Conservation (phyloP, 2,888 invertebrate species). For the Deroplatys truncata region DNA sequence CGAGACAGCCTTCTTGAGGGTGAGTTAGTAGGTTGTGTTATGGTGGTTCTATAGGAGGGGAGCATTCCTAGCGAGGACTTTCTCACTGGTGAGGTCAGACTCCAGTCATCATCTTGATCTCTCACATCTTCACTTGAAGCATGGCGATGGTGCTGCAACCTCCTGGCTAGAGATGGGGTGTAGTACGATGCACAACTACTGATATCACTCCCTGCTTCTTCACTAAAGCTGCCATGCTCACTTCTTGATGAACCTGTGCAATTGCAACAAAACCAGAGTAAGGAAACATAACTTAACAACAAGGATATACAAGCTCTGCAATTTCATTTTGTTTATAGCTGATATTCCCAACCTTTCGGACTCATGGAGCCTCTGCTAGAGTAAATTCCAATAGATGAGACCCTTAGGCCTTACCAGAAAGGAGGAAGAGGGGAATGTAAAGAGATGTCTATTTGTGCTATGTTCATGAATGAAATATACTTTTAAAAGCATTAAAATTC, state of each 20-base stretch:
- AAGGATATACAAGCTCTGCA: too few species aligned
- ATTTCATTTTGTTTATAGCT: too few species aligned
- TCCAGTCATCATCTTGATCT: neutral
- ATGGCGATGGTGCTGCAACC: slow-evolving; percentile 32
- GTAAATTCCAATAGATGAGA: too few species aligned
- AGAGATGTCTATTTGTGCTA: too few species aligned
- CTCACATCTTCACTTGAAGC: neutral
- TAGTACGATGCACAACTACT: slow-evolving; percentile 34
- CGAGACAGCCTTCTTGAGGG: neutral
- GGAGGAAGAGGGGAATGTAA: too few species aligned
- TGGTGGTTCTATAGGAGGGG: neutral
- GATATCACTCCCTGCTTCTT: neutral
- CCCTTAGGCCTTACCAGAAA: too few species aligned
- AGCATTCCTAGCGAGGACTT: neutral
- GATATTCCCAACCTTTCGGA: too few species aligned
- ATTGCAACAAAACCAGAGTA: neutral
- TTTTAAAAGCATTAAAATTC: too few species aligned
- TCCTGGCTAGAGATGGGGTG: slow-evolving; percentile 42
- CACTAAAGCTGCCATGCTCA: slow-evolving; percentile 4
- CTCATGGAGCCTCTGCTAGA: too few species aligned
- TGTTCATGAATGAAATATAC: too few species aligned
- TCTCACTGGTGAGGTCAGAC: neutral
- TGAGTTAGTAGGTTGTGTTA: neutral
- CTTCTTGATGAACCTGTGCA: slow-evolving; percentile 7
- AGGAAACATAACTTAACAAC: neutral